These are phyloP conservation scores for Aegypius monachus DNA, from an alignment of 2,113 vertebrate genomes.

Conservation along the genomic window DNA sequence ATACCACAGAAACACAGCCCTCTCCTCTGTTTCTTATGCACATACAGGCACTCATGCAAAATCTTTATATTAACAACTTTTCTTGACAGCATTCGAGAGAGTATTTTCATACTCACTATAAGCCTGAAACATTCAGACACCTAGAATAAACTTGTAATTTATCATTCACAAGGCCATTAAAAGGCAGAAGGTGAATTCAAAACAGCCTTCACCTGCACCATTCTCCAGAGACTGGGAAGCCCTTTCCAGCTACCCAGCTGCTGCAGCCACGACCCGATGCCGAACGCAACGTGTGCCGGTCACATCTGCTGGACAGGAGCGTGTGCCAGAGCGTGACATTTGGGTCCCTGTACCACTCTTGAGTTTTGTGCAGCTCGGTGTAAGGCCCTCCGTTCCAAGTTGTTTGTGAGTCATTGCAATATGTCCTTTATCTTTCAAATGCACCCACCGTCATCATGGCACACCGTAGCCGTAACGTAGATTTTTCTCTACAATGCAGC, in stretches of 20 bases:
- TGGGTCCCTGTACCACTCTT: not conserved
- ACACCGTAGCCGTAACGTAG: fast-evolving
- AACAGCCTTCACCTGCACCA: not conserved
- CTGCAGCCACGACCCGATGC: fast-evolving
- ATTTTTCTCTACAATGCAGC: too few species aligned
- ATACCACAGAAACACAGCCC: not conserved
- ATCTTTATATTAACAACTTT: not conserved
- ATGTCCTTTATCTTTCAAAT: not conserved
- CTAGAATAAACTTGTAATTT: not conserved
- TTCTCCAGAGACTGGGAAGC: not conserved
- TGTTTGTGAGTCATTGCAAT: not conserved
- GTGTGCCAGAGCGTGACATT: fast-evolving
- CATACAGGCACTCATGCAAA: not conserved
- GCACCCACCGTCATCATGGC: fast-evolving
- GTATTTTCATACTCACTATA: not conserved
- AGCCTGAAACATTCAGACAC: not conserved
- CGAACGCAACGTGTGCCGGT: not conserved
- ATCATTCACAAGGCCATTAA: not conserved
- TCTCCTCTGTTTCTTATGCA: not conserved
- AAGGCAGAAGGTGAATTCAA: not conserved
- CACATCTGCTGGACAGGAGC: fast-evolving
- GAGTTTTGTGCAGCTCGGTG: not conserved
- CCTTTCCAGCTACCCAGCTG: not conserved
- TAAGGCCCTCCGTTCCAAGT: not conserved
- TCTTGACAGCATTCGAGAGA: not conserved